Evolutionary conservation across 2,113 vertebrate genomes (phyloP).

Genomic region (Fregata magnificens): DNA sequence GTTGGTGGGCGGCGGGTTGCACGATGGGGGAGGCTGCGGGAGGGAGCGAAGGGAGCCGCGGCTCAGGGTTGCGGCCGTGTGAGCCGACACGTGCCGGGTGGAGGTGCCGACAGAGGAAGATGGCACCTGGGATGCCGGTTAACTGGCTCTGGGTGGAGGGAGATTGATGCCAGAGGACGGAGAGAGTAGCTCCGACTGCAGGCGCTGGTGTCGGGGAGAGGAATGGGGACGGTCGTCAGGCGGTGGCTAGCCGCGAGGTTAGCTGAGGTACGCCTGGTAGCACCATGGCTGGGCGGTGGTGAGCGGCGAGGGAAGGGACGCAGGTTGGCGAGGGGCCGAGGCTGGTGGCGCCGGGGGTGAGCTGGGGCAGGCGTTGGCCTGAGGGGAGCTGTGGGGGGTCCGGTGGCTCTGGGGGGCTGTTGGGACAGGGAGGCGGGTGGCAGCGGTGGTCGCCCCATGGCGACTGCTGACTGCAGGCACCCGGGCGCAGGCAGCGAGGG

Average conservation of each 20-base stretch:
- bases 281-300: neutral
- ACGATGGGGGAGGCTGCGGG: neutral
- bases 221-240: accelerated
- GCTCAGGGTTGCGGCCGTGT: accelerated
- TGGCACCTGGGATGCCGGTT: neutral
- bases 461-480: neutral
- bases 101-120: neutral
- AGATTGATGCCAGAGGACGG: neutral
- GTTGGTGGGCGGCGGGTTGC: neutral
- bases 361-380: neutral
- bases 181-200: neutral
- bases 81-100: accelerated
- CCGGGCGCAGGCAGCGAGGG: too few relatives aligned
- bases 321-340: accelerated
- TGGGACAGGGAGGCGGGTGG: neutral
- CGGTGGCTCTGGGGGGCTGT: neutral
- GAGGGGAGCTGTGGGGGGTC: too few relatives aligned
- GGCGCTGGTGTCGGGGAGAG: neutral
- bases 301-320: neutral
- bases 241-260: accelerated
- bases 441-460: neutral
- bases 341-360: neutral
- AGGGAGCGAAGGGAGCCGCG: too few relatives aligned
- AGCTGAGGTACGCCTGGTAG: neutral
- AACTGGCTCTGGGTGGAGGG: accelerated